Percentiles rank a stretch among this genome's conserved stretches.
Evolutionary conservation across 2,888 invertebrate species (phyloP).

Genomic region (Drosophila hawaiiensis): DNA sequence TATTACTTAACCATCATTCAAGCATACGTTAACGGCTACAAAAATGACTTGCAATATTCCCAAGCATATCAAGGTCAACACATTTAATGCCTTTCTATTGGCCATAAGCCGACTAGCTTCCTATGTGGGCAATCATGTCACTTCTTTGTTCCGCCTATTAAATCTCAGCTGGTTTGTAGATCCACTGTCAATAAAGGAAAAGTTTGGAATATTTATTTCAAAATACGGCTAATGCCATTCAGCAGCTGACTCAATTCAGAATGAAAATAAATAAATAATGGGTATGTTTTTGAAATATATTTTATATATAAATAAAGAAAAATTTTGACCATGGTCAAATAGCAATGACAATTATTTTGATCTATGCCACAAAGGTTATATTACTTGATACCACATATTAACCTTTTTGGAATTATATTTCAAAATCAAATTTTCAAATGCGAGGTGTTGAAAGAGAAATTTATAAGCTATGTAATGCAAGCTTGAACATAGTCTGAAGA

Average conservation of each 20-base stretch:
- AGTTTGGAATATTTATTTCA: background rate
- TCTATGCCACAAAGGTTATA: background rate
- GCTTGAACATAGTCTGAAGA: background rate
- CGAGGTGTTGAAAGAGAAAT: background rate
- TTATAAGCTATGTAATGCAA: background rate
- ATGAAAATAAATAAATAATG: background rate
- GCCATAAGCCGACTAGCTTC: background rate
- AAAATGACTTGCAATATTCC: slow-evolving; percentile 26
- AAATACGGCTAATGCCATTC: background rate
- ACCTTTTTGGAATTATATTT: background rate
- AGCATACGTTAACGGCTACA: slow-evolving; percentile 14
- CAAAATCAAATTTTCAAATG: background rate
- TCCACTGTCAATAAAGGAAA: background rate
- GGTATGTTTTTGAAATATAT: background rate
- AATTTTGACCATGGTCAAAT: background rate
- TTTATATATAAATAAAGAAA: accelerated
- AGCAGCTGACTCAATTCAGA: background rate
- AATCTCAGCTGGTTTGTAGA: background rate
- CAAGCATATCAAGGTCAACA: slow-evolving; percentile 32
- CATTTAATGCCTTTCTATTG: background rate
- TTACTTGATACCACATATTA: background rate
- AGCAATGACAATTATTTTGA: background rate
- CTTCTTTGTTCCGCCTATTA: background rate
- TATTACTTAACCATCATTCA: slow-evolving; percentile 13
- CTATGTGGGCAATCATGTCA: background rate